Conservation (phyloP, 92 coral and sea anemone genomes). For the Epizoanthus scotinus region DNA sequence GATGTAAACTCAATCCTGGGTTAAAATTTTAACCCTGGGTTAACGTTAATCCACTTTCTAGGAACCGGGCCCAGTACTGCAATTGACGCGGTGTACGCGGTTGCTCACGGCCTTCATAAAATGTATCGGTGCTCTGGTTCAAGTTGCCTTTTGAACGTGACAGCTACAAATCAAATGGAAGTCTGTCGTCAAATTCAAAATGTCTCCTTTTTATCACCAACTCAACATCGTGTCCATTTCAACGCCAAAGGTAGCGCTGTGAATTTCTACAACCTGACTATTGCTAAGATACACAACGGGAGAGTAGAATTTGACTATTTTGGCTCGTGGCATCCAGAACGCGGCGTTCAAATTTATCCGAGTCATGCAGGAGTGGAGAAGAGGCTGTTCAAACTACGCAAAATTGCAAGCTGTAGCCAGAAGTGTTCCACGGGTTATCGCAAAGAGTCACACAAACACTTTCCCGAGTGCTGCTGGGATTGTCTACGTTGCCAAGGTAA, state of each 20-base stretch:
- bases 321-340: constrained; percentile 56
- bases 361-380: background rate
- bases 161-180: constrained; percentile 40
- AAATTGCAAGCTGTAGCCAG: constrained; percentile 60
- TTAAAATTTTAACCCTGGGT: no score
- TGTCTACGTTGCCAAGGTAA: constrained; percentile 75
- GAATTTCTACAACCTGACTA: constrained; percentile 46
- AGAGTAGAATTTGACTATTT: constrained; percentile 42
- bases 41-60: no score
- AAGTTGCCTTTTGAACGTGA: constrained; percentile 31
- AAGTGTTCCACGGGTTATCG: constrained; percentile 59
- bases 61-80: no score
- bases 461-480: constrained; percentile 90
- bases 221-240: constrained; percentile 64
- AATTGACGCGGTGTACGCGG: constrained; percentile 83
- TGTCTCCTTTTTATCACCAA: constrained; percentile 63
- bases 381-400: constrained; percentile 19
- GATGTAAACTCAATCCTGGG: no score
- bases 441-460: constrained; percentile 53
- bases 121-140: constrained; percentile 58
- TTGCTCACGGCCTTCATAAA: constrained; percentile 70
- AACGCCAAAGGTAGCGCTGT: constrained; percentile 67
- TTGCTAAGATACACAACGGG: constrained; percentile 36
- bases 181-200: constrained; percentile 52
- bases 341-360: constrained; percentile 39